Percentiles rank a stretch among this genome's conserved stretches.
Conservation (phyloP, 2,888 invertebrate genomes). For the Dasysyrphus tricinctus region DNA sequence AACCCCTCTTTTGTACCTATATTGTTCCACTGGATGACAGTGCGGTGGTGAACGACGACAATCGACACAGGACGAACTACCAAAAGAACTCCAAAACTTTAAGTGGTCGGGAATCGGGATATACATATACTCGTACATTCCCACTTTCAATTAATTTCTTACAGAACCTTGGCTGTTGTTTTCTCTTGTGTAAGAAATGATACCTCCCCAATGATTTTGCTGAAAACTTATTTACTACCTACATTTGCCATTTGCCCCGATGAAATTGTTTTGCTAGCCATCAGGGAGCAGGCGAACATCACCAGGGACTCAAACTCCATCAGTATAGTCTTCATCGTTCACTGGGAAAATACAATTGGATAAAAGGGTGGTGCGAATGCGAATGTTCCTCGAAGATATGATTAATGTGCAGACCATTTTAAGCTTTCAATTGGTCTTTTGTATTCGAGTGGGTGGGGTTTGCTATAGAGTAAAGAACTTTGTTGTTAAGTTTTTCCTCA, state of each 20-base stretch:
- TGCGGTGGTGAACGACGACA: not conserved
- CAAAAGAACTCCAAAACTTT: slow-evolving; percentile 11
- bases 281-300: too few relatives aligned
- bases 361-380: not conserved
- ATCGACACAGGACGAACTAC: not conserved
- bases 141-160: slow-evolving; percentile 67
- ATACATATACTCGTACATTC: not conserved
- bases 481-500: not conserved
- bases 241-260: slow-evolving; percentile 11
- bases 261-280: slow-evolving; percentile 36
- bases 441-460: slow-evolving; percentile 22
- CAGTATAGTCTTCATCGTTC: not conserved
- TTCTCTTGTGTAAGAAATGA: slow-evolving; percentile 26
- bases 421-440: slow-evolving; percentile 49
- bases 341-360: slow-evolving; percentile 12
- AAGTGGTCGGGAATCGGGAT: slow-evolving; percentile 46
- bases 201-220: slow-evolving; percentile 28
- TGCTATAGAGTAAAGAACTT: not conserved
- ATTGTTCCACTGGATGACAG: slow-evolving; percentile 14
- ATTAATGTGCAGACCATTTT: slow-evolving; percentile 52
- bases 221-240: slow-evolving; percentile 44
- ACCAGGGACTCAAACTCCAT: not conserved
- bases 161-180: slow-evolving; percentile 42
- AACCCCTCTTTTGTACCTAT: slow-evolving; percentile 24
- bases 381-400: slow-evolving; percentile 41